phyloP scores from a whole-genome alignment of 2,113 vertebrate genomes.

The Cynopterus brachyotis region DNA sequence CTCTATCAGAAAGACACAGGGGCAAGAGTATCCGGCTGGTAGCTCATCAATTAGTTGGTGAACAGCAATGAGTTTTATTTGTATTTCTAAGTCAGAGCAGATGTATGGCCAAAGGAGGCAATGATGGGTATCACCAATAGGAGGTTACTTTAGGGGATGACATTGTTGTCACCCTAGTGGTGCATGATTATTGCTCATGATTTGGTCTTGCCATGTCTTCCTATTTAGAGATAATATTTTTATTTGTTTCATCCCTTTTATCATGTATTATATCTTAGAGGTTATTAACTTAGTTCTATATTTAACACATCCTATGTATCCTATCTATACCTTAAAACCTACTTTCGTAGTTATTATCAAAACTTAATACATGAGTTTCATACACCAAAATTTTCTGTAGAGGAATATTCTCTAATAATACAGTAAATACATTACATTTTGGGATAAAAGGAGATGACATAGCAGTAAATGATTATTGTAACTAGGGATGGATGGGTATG shows the following conservation, averaged over 20 bases:
- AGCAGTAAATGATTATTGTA: background rate
- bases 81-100: background rate
- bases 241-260: background rate
- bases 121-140: background rate
- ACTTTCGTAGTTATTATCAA: background rate
- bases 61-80: background rate
- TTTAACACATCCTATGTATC: background rate
- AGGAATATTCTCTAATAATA: background rate
- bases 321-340: background rate
- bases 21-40: accelerated
- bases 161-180: background rate
- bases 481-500: background rate
- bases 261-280: background rate
- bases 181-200: background rate
- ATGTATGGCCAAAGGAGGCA: background rate
- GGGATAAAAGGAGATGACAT: background rate
- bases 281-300: background rate
- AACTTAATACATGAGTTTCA: background rate
- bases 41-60: background rate
- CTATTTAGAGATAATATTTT: background rate
- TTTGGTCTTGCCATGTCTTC: background rate
- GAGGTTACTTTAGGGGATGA: background rate
- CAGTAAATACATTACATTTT: background rate
- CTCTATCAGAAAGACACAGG: background rate
- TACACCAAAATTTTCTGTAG: background rate